These are phyloP conservation scores for Periophthalmus modestus DNA, from an alignment of 2,113 vertebrate genomes.

Conservation along the genomic window DNA sequence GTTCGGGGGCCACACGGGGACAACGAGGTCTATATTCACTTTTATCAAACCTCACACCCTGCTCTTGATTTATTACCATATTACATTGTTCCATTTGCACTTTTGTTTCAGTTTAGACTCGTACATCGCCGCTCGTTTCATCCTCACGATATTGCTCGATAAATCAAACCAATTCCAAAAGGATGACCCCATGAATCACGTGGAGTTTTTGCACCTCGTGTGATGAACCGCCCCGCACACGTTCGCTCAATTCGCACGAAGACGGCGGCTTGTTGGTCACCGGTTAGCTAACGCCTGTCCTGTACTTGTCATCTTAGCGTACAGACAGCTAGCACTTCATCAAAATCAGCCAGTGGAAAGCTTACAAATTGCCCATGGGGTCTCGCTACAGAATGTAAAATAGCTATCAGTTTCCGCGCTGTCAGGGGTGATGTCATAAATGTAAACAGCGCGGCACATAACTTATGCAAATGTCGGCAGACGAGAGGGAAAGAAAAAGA, in stretches of 20 bases:
- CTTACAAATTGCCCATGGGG: conserved; percentile 68
- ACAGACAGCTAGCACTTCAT: conserved; percentile 63
- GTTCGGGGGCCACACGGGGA: neutral
- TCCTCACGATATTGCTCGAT: neutral
- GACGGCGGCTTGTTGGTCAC: conserved; percentile 26
- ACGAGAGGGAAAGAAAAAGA: conserved; percentile 14
- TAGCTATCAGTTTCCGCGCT: conserved; percentile 64
- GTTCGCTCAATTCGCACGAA: conserved; percentile 18
- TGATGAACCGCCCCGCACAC: conserved; percentile 13
- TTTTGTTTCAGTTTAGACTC: neutral
- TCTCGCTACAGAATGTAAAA: conserved; percentile 62
- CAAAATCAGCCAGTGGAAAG: conserved; percentile 67
- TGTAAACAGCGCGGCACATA: conserved; percentile 55
- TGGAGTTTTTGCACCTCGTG: neutral
- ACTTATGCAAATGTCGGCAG: conserved; percentile 53
- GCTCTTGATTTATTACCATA: neutral
- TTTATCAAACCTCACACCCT: neutral
- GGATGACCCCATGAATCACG: neutral
- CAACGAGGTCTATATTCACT: neutral
- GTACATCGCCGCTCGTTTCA: neutral
- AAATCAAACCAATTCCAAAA: conserved; percentile 10
- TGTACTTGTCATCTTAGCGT: conserved; percentile 39
- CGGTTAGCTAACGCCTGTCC: conserved; percentile 46
- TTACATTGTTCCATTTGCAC: neutral
- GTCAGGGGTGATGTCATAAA: conserved; percentile 57